phyloP scores from a whole-genome alignment of 92 coral and sea anemone species.

The Palythoa heliodiscus region DNA sequence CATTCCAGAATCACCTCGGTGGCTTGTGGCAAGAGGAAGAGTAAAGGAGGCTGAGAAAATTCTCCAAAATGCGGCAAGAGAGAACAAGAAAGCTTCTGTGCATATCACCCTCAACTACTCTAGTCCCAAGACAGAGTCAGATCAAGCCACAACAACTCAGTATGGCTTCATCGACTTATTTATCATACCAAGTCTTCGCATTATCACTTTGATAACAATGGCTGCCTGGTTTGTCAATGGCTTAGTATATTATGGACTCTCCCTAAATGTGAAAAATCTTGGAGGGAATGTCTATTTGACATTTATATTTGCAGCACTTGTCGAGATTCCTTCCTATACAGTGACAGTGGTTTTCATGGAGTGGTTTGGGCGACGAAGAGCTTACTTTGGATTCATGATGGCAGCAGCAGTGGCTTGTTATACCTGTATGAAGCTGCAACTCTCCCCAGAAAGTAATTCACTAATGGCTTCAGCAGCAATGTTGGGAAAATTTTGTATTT shows the following conservation, averaged over 20 bases:
- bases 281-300: slow-evolving; percentile 88
- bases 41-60: slow-evolving; percentile 80
- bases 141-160: not conserved
- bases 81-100: slow-evolving; percentile 55
- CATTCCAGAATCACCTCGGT: slow-evolving; percentile 90
- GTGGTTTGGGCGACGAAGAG: slow-evolving; percentile 75
- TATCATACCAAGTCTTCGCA: slow-evolving; percentile 67
- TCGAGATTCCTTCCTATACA: slow-evolving; percentile 83
- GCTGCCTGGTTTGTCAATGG: slow-evolving; percentile 84
- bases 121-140: slow-evolving; percentile 4
- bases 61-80: slow-evolving; percentile 62
- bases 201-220: slow-evolving; percentile 65
- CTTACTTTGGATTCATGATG: slow-evolving; percentile 79
- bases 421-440: slow-evolving; percentile 72
- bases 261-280: slow-evolving; percentile 89
- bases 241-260: slow-evolving; percentile 90
- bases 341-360: slow-evolving; percentile 60
- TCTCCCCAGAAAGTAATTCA: slow-evolving; percentile 39
- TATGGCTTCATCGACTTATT: slow-evolving; percentile 74
- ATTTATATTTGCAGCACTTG: slow-evolving; percentile 77
- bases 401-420: slow-evolving; percentile 77
- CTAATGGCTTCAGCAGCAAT: slow-evolving; percentile 69
- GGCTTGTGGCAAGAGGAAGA: slow-evolving; percentile 80
- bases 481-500: slow-evolving; percentile 88
- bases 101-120: slow-evolving; percentile 9